Evolutionary conservation across 2,113 vertebrate genomes (phyloP), one percentile per base, ranked within the genome.

Genomic region (Forbesichthys papilliferus): DNA sequence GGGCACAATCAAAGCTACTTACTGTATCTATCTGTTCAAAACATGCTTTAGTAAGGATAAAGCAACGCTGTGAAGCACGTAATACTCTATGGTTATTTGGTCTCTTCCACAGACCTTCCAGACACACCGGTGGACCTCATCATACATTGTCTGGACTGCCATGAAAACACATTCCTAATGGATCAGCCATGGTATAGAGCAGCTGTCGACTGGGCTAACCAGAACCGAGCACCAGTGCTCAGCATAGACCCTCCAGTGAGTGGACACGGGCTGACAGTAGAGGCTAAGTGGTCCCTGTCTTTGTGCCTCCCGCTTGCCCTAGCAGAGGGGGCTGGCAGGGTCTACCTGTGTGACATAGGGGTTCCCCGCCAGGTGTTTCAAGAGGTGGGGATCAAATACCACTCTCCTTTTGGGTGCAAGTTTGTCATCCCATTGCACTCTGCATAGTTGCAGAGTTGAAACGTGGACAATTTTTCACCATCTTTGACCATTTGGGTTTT

Each of bases 121-220:
- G 92, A 93, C 61, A 96, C 94, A 33, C 97, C 98, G 0, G 96
- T 99, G 16, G 98, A 99, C 89, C 91, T 99, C 4, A 97, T 99
- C 78, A 98, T 99, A 82, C 98, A 97, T 93, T 98, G 97, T 86
- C 92, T 99, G 84, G 97, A 98, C 89, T 98, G 96, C 74, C 96
- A 98, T 0, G 96, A 98, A 73, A 98, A 96, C 36, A 95, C 95
- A 83, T 98, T 96, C 71, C 88, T 98, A 84, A 88, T 96, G 71
- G 98, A 98, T 78, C 98, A 99, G 88, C 96, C 96, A 0, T 99
- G 98, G 98, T 98, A 99, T 91, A 93, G 93, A 79, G 95, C 95
- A 0, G 96, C 96, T 0, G 96, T 96, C 60, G 94, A 97, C 87
- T 99, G 98, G 98, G 97, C 97, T 48, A 98, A 98, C 86, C 94